phyloP scores from a whole-genome alignment of 2,797 vertebrate species.

The Argentina silus region DNA sequence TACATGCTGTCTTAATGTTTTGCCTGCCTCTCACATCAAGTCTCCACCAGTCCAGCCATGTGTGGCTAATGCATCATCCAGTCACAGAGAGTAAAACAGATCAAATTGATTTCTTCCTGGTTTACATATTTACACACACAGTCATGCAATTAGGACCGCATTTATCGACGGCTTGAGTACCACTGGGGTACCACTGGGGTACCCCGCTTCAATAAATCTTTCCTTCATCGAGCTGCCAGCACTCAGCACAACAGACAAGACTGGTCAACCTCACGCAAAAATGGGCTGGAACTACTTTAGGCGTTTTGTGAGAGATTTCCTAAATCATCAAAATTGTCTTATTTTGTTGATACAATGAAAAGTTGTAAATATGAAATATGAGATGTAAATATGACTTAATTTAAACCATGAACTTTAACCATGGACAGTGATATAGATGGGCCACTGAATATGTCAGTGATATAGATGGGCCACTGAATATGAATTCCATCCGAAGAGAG shows the following conservation, averaged over 20 bases:
- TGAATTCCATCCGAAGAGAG: too few relatives aligned
- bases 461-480: too few relatives aligned
- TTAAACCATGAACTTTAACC: too few relatives aligned
- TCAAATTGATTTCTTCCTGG: slow-evolving; percentile 67
- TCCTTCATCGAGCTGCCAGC: slow-evolving; percentile 49
- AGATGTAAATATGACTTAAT: background rate
- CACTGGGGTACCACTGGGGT: slow-evolving; percentile 45
- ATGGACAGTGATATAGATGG: too few relatives aligned
- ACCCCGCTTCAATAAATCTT: slow-evolving; percentile 65
- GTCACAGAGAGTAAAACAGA: slow-evolving; percentile 61
- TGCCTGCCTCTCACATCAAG: slow-evolving; percentile 40
- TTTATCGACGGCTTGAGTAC: slow-evolving; percentile 66
- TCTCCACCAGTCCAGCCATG: slow-evolving; percentile 37
- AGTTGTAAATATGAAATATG: too few relatives aligned
- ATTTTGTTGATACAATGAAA: too few relatives aligned
- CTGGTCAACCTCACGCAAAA: slow-evolving; percentile 57
- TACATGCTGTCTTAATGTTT: slow-evolving; percentile 37
- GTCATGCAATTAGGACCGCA: slow-evolving; percentile 67
- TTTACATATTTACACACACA: slow-evolving; percentile 77
- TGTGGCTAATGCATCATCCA: slow-evolving; percentile 67
- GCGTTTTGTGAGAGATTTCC: slow-evolving; percentile 27
- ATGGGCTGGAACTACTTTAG: slow-evolving; percentile 54
- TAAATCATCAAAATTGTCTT: background rate
- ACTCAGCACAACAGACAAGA: slow-evolving; percentile 41
- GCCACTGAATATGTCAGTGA: too few relatives aligned